Percentiles rank a stretch among this genome's conserved stretches.
phyloP scores from a whole-genome alignment of 64 coral and sea anemone species.

The Stichodactyla mertensii region DNA sequence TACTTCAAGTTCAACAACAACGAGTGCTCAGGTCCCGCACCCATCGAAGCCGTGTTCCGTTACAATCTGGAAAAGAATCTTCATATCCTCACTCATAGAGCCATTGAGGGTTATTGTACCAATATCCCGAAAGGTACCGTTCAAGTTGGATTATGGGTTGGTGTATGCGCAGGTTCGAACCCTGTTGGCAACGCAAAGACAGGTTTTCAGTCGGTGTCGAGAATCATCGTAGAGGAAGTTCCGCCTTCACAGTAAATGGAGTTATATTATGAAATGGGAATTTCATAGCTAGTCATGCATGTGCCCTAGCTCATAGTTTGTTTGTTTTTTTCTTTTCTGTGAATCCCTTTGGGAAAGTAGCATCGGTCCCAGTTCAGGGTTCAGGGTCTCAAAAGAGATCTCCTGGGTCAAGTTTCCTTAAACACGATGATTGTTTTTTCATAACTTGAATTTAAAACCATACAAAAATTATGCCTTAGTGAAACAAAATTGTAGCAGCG shows the following conservation, averaged over 20 bases:
- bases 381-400: too few species aligned
- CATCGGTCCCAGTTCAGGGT: too few species aligned
- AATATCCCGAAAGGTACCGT: conserved; percentile 17
- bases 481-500: too few species aligned
- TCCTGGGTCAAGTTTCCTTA: too few species aligned
- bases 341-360: too few species aligned
- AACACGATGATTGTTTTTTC: too few species aligned
- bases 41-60: conserved; percentile 32
- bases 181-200: neutral
- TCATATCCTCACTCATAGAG: neutral
- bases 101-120: conserved; percentile 39
- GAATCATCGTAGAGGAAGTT: conserved; percentile 23
- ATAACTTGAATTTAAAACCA: too few species aligned
- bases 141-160: conserved; percentile 50
- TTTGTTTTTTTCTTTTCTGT: too few species aligned
- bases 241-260: neutral
- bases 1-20: conserved; percentile 52
- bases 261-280: neutral
- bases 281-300: too few species aligned
- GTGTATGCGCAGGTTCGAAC: neutral
- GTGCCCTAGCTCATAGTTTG: too few species aligned
- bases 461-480: too few species aligned
- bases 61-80: neutral
- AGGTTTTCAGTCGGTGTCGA: conserved; percentile 22
- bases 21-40: conserved; percentile 38